Evolutionary conservation across 2,797 vertebrate genomes (phyloP), one percentile per base, ranked within the genome.

Genomic region (Mastacembelus armatus): DNA sequence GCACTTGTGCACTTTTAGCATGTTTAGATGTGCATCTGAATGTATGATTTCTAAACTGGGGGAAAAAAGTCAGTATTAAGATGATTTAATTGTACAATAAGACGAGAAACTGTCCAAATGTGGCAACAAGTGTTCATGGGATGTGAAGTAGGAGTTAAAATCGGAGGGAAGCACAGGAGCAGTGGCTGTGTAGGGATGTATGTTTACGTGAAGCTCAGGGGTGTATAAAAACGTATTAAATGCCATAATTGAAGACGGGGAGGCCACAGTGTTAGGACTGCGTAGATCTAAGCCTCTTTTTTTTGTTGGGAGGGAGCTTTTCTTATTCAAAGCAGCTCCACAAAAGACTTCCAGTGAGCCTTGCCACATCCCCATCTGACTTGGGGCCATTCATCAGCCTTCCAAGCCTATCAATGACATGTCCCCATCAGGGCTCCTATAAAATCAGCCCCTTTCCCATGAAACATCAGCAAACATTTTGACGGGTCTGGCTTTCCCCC

Each of bases 401-500:
- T 94, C 95, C 95, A 94, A 96, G 97, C 97, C 98, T 99, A 99
- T 99, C 98, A 98, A 98, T 98, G 98, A 98, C 98, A 99, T 95
- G 94, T 96, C 96, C 97, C 95, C 97, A 97, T 98, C 97, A 96
- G 96, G 96, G 95, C 96, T 98, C 95, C 96, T 98, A 98, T 98
- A 98, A 98, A 99, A 98, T 97, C 96, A 98, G 95, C 95, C 95
- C 96, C 96, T 98, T 98, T 98, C 96, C 97, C 97, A 98, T 96
- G 97, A 96, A 98, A 99, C 97, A 98, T 98, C 96, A 96, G 96
- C 97, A 99, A 99, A 99, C 97, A 98, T 98, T 99, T 98, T 98
- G 98, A 99, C 96, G 96, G 96, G 93, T 97, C 95, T 96, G 96
- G 94, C 95, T 96, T 94, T 95, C 94, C 95, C 96, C 94, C 93